Evolutionary conservation across 92 coral and sea anemone species (phyloP), one percentile per base, ranked within the genome.

Genomic region (Meandrina meandrites): DNA sequence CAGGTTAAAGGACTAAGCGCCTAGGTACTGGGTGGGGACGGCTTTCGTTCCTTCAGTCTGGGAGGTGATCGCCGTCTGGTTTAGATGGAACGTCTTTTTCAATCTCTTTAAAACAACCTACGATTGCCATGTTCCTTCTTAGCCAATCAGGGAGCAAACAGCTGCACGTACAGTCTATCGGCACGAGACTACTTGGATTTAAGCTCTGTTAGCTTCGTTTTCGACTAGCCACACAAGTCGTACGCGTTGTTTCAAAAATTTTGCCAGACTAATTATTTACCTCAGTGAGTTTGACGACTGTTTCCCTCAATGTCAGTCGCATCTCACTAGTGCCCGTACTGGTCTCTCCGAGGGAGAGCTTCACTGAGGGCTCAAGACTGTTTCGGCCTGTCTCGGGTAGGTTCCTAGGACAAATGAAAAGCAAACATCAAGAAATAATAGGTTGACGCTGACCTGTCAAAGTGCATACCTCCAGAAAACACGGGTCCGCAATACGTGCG

Each of bases 281-380:
- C 88, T 85, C 82, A 42, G 82, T 70, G 35, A 64, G 82, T 85
- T 85, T 78, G n/a, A 58, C 50, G 74, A 85, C 76, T 45, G 76
- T 66, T 71, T 85, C 82, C 18, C 67, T 77, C 67, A 85, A 42
- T 0, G 88, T 32, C 47, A 76, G 57, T 67, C 72, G 56, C 87
- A 74, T 36, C 45, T 84, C 74, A 37, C 74, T 54, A 47, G 57
- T 35, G 30, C 87, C 28, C 17, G 72, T 71, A 35, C 80, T 76
- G 54, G 31, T 64, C 8, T 85, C 88, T 51, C 82, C 66, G n/a
- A 77, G 45, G 32, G 76, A 76, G 22, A 85, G 77, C 54, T 76
- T 85, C 7, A 92, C 54, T 32, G 86, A 15, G 27, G 75, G 86
- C 92, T 90, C 57, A 78, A 81, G 34, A 84, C 72, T 69, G 90